Base-by-base conservation (phyloP, 2,888 invertebrate species). In the Coecobrya sp. region DNA sequence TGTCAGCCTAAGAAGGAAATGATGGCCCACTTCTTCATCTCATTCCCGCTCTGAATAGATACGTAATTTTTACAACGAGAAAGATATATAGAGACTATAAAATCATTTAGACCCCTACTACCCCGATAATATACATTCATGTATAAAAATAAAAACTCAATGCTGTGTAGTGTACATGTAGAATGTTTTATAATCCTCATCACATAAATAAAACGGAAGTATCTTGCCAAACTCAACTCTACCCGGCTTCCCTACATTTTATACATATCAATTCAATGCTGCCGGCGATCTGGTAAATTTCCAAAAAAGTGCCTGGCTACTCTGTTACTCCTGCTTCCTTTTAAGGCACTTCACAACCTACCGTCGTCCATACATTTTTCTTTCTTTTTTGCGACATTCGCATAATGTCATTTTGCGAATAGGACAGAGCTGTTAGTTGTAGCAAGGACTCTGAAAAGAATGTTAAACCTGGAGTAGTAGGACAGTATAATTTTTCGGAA, bases 141-240 rank as follows among this genome's bases (percentile, higher is more conserved):
- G 30, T 70, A 70, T 59, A 22, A 49, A 49, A 49, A 49, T 49
- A 49, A 49, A 49, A 49, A 49, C 10, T 1, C 59, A n/a, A 59
- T 59, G 8, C 19, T 22, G 3, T 19, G 59, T 59, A 59, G 59
- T 59, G 59, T 8, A 59, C 19, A 52, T 22, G 49, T 59, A 55
- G 59, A 19, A 65, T 73, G 27, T 42, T 73, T 45, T 73, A 45
- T 76, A 76, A 76, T 49, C 73, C 86, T 73, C 59, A 22, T 68
- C 65, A 62, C 85, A 90, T 90, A 90, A 90, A 90, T 76, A 85
- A 90, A 85, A 76, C 85, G 90, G 84, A 89, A 90, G 76, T 85
- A 85, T 62, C 84, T 81, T 90, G 90, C 90, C 85, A 90, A 90
- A 85, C 85, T 76, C 84, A 55, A 73, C 73, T 85, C 59, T 84